Base-by-base conservation (phyloP, 1,140 invertebrate genomes). In the Lordiphosa stackelbergi region DNA sequence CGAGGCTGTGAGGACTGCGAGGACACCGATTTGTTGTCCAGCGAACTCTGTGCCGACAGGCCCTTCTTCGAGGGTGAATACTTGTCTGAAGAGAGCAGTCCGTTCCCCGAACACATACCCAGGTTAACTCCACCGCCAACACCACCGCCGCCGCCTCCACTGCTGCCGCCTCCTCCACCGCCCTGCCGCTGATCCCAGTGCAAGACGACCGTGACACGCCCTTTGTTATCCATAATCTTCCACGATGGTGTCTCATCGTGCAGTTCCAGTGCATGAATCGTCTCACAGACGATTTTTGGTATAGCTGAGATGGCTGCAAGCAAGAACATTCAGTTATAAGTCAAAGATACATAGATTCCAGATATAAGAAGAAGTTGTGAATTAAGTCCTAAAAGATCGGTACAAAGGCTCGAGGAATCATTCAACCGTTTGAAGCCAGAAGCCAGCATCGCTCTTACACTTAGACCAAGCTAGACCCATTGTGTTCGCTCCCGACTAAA, bases 191-290 rank as follows among this genome's bases (percentile, higher is more conserved):
- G 95, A 90, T 96, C 95, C 95, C 95, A 96, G 89, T 96, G 94
- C 85, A 97, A 90, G 73, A 97, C 95, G 88, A 97, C 95, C 78
- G 96, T 97, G 89, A 97, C 94, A 87, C 95, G 92, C 85, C 95
- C 95, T 90, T 96, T 95, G 91, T 96, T 96, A 91, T 97, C 95
- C 94, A 96, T 96, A 90, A 97, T 96, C 89, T 97, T 97, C 96
- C 96, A 97, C 89, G 95, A 96, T 74, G 95, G 95, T 85, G 95
- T 95, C 89, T 96, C 95, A 95, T 97, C 94, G 90, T 96, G 95
- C 83, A 97, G 89, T 88, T 96, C 95, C 90, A 97, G 90, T 55
- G 95, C 95, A 91, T 96, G 95, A 81, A 97, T 96, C 75, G 96
- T 96, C 90, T 97, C 96, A 92, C 96, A 97, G 88, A 97, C 95